Percentiles rank a stretch among this genome's conserved stretches.
phyloP scores from a whole-genome alignment of 2,888 invertebrate genomes.

The Nemotelus nigrinus region DNA sequence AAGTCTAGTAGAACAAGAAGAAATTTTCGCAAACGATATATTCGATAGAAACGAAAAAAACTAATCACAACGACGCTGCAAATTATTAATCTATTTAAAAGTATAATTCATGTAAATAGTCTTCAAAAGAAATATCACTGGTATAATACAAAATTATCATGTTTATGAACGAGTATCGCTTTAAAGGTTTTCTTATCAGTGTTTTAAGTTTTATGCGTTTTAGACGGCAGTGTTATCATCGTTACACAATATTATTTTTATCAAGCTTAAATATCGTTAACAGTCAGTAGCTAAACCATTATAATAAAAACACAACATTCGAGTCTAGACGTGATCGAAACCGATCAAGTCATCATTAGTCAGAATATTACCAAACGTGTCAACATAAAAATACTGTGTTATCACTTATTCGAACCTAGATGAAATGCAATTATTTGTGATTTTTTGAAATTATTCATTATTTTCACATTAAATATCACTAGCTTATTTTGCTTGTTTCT shows the following conservation, averaged over 20 bases:
- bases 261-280: background rate
- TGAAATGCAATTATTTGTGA: background rate
- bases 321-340: background rate
- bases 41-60: background rate
- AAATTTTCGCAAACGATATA: background rate
- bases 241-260: no score
- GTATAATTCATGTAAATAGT: background rate
- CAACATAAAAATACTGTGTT: conserved; percentile 1
- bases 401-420: no score
- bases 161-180: no score
- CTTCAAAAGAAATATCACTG: background rate
- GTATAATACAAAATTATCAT: no score
- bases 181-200: no score
- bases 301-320: background rate
- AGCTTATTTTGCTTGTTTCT: background rate
- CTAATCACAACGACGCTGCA: conserved; percentile 1
- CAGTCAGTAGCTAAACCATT: conserved; percentile 1
- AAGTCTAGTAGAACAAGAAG: background rate
- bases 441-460: background rate
- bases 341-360: background rate
- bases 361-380: background rate
- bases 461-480: background rate
- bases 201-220: no score
- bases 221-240: no score
- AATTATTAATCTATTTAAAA: background rate